Evolutionary conservation across 2,797 vertebrate species (phyloP), one percentile per base, ranked within the genome.

Genomic region (Typhlichthys subterraneus): DNA sequence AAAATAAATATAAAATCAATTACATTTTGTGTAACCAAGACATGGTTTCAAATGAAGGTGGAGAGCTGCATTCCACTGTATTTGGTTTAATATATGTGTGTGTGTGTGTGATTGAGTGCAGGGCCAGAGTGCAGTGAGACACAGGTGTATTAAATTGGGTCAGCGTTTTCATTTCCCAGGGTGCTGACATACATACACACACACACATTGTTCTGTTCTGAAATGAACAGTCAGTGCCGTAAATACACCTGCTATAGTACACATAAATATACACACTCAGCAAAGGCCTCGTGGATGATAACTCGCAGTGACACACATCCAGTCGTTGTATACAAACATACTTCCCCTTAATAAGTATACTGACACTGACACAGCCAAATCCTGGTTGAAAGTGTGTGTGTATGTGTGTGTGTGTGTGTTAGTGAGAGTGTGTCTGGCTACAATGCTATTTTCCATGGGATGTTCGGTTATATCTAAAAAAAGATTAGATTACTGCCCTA

Each of bases 141-240:
- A 82, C 81, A 84, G 82, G 88, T 87, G 88, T 84, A 81, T 84
- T 86, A 85, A 89, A 90, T 82, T 87, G 87, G 85, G 87, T 88
- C 85, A 89, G 79, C 77, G n/a, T 87, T 90, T 87, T 88, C 83
- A 85, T 86, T 86, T 90, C 86, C 81, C 76, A 76, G 75, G 82
- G 65, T 77, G 78, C 67, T 9, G 51, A 19, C 67, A 69, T 38
- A 69, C 42, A 33, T 61, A 65, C 59, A 51, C 72, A 61, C 42
- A 73, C 58, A 76, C 60, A 72, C 10, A 76, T 23, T 69, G 45
- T 42, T 57, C 59, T 61, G 61, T 70, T 80, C 73, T 58, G 72
- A 65, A 65, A 62, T 67, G 59, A 65, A 63, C 63, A 53, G 45
- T 53, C 31, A 57, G 15, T 70, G 68, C 77, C 72, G 73, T 67